Evolutionary conservation across 2,113 vertebrate genomes (phyloP).

Genomic region (Corvus hawaiiensis): DNA sequence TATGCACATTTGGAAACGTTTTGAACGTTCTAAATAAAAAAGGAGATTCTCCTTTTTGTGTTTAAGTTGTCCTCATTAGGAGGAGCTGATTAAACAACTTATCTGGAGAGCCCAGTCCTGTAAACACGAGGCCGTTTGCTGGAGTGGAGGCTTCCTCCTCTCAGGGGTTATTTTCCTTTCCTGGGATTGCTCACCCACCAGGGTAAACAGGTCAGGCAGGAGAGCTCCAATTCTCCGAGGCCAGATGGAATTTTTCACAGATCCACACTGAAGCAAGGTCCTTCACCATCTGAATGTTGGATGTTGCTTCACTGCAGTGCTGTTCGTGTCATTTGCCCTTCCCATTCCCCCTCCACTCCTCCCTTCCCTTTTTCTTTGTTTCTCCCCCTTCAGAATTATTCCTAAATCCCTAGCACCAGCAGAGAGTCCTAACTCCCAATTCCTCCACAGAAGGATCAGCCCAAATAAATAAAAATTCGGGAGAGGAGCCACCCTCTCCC

Average conservation of each 20-base stretch:
- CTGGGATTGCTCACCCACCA: neutral
- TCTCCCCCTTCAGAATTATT: neutral
- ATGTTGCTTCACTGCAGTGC: rapidly evolving
- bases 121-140: neutral
- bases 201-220: neutral
- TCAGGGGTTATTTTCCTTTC: neutral
- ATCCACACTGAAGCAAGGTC: neutral
- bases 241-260: neutral
- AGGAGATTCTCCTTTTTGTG: neutral
- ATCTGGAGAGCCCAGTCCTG: neutral
- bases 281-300: rapidly evolving
- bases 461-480: neutral
- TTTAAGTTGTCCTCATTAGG: neutral
- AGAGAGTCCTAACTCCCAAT: neutral
- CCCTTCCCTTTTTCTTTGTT: neutral
- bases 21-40: neutral
- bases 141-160: neutral
- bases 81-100: constrained; percentile 8
- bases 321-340: neutral
- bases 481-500: neutral
- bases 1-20: neutral
- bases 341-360: neutral
- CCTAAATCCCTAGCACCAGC: neutral
- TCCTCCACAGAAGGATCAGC: neutral
- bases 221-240: neutral